Evolutionary conservation across 2,797 vertebrate species (phyloP), one percentile per base, ranked within the genome.

Genomic region (Rallus crepitans): DNA sequence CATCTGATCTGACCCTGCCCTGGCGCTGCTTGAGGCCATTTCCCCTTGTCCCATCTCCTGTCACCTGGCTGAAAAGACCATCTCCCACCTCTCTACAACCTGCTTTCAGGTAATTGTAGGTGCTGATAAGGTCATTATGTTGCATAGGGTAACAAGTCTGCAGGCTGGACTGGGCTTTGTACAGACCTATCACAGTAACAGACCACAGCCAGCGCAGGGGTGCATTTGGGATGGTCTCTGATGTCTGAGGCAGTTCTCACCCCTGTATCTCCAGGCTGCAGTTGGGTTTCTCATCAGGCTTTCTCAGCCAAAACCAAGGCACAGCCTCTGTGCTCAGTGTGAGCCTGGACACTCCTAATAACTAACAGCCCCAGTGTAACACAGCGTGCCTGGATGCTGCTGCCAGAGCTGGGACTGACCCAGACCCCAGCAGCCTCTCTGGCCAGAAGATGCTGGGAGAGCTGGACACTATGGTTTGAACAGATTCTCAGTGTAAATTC

Each of bases 271-370:
- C 85, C 48, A 84, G 61, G 47, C 73, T 87, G 84, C 60, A 82
- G 72, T 81, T 85, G 71, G 73, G 84, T 64, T 86, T 82, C 78
- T 84, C 9, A 1, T 30, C 52, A 82, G 33, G 31, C 71, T 95
- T 97, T 78, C 92, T 80, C 87, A 63, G 40, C 15, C 52, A 73
- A 96, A 88, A 16, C 35, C 30, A 63, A 78, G 75, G 64, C 42
- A 48, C 37, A 48, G 94, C 55, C 45, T 20, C 47, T 47, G 47
- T 47, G 47, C 47, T 65, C 95, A 81, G 87, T 73, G 87, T 92
- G 95, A 87, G 72, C 84, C 91, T 68, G 90, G 91, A 33, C 13
- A 10, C 80, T 96, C 95, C 78, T 76, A 95, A 60, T 80, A 73
- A 70, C 37, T 78, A 94, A 73, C 30, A 88, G 55, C 57, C 72